phyloP scores from a whole-genome alignment of 2,797 vertebrate genomes.

The Pristis pectinata region DNA sequence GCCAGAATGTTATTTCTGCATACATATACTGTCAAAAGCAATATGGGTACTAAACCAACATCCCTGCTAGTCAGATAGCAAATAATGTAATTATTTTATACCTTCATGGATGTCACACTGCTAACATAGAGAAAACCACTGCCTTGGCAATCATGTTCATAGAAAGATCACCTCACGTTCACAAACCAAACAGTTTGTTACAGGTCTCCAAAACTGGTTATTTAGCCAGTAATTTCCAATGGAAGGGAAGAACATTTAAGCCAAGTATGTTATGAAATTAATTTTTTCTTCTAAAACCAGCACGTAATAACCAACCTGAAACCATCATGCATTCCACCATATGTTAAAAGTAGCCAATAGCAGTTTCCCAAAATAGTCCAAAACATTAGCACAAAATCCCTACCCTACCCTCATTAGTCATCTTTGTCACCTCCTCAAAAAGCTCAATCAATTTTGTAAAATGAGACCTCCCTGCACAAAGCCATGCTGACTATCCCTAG shows the following conservation, averaged over 20 bases:
- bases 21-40: not conserved
- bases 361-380: not conserved
- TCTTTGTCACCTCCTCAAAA: too few relatives aligned
- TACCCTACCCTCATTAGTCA: too few relatives aligned
- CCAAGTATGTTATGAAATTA: not conserved
- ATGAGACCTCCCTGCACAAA: too few relatives aligned
- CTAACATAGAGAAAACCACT: not conserved
- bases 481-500: too few relatives aligned
- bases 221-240: not conserved
- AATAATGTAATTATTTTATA: not conserved
- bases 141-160: not conserved
- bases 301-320: not conserved
- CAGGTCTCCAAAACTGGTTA: not conserved
- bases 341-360: not conserved
- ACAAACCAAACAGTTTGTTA: not conserved
- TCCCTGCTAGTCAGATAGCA: not conserved
- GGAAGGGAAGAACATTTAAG: not conserved
- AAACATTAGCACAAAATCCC: not conserved
- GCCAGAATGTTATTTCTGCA: not conserved
- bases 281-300: not conserved
- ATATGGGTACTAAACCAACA: not conserved
- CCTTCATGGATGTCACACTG: not conserved
- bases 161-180: not conserved
- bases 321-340: not conserved
- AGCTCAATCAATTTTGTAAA: too few relatives aligned